phyloP scores from a whole-genome alignment of 2,797 vertebrate genomes.

The Picus viridis region DNA sequence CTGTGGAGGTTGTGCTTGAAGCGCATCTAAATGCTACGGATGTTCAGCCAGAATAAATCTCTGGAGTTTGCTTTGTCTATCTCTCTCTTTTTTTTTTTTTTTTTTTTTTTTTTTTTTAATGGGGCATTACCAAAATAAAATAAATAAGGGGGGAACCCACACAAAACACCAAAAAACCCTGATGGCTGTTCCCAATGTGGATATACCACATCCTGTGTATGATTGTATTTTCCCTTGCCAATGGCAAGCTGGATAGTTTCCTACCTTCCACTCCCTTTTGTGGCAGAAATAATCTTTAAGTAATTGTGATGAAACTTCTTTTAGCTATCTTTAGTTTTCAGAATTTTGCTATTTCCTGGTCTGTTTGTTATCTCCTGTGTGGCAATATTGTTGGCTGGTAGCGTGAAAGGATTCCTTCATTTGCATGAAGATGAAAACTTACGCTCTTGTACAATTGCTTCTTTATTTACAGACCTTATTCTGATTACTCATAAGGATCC shows the following conservation, averaged over 20 bases:
- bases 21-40: rapidly evolving
- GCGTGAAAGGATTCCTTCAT: conserved; percentile 28
- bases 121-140: neutral
- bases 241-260: neutral
- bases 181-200: neutral
- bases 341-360: neutral
- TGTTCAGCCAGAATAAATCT: neutral
- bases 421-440: conserved; percentile 26
- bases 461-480: conserved; percentile 50
- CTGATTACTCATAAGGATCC: conserved; percentile 45
- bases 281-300: neutral
- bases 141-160: no score
- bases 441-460: neutral
- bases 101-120: neutral
- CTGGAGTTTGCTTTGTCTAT: neutral
- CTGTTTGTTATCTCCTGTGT: neutral
- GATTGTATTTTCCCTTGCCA: neutral
- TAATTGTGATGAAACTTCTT: neutral
- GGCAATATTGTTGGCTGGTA: neutral
- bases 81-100: neutral
- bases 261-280: neutral
- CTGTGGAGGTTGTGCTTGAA: neutral
- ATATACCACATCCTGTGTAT: neutral
- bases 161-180: neutral
- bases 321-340: neutral